Evolutionary conservation across 2,797 vertebrate genomes (phyloP).

Genomic region (Danio jaintianensis): DNA sequence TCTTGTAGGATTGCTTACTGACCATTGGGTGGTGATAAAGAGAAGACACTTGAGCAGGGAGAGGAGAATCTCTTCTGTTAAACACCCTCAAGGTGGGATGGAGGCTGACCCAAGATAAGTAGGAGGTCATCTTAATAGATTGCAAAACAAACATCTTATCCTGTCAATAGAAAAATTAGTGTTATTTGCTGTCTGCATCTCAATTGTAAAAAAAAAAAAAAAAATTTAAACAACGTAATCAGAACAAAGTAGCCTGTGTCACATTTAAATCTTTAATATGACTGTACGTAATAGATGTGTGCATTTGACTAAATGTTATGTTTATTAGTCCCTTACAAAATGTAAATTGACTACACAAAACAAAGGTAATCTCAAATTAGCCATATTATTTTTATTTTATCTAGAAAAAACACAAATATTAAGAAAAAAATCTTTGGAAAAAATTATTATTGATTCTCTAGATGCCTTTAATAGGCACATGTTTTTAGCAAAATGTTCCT

Average conservation of each 20-base stretch:
- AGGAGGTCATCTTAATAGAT: neutral
- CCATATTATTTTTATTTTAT: too few species aligned
- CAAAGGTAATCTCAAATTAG: too few species aligned
- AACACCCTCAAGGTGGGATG: neutral
- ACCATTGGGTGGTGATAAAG: constrained; percentile 62
- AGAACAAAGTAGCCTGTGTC: neutral
- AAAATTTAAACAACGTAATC: neutral
- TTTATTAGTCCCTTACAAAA: neutral
- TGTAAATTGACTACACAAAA: too few species aligned
- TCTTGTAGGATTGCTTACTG: constrained; percentile 43
- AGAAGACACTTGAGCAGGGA: constrained; percentile 50
- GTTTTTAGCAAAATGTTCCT: too few species aligned
- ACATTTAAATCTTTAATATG: neutral
- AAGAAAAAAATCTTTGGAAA: too few species aligned
- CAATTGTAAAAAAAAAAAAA: too few species aligned
- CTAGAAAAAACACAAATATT: too few species aligned
- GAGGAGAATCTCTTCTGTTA: neutral
- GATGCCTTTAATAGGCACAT: too few species aligned
- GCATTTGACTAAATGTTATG: too few species aligned
- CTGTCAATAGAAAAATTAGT: neutral
- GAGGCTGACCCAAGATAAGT: neutral
- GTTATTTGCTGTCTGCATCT: neutral
- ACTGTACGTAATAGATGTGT: neutral
- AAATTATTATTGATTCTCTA: too few species aligned
- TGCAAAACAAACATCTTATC: neutral